Conservation (phyloP, 2,797 vertebrate genomes). For the Mormyrops boulengeri region DNA sequence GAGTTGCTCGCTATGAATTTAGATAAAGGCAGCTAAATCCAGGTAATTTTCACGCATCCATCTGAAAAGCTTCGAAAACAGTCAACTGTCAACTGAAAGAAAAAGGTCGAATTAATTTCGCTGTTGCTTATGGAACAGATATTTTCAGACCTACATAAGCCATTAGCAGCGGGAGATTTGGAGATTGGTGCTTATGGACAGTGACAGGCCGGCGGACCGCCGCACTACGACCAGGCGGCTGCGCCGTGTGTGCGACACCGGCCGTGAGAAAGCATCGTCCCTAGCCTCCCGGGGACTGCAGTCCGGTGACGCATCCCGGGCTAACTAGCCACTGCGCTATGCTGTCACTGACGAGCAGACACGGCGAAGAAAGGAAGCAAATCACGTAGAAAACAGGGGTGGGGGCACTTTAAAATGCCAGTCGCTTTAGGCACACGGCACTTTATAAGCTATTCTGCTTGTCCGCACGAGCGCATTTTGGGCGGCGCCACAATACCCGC, state of each 20-base stretch:
- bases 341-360: not conserved
- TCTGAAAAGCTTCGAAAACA: not conserved
- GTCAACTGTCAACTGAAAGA: not conserved
- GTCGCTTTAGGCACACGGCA: not conserved
- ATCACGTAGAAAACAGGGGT: not conserved
- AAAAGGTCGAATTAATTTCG: not conserved
- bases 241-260: not conserved
- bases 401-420: not conserved
- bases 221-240: not conserved
- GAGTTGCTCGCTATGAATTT: not conserved
- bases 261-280: not conserved
- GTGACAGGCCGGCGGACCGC: not conserved
- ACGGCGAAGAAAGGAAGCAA: not conserved
- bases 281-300: not conserved
- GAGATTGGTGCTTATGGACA: not conserved
- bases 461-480: conserved; percentile 11
- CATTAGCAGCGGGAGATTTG: not conserved
- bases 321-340: not conserved
- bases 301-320: not conserved
- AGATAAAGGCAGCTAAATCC: not conserved
- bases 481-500: conserved; percentile 5
- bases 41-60: not conserved
- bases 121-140: not conserved
- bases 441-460: not conserved
- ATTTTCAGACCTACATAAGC: not conserved